These are phyloP conservation scores for Henricia sp. DNA, from an alignment of 53 echinoderm and acorn worm species.

Conservation along the genomic window DNA sequence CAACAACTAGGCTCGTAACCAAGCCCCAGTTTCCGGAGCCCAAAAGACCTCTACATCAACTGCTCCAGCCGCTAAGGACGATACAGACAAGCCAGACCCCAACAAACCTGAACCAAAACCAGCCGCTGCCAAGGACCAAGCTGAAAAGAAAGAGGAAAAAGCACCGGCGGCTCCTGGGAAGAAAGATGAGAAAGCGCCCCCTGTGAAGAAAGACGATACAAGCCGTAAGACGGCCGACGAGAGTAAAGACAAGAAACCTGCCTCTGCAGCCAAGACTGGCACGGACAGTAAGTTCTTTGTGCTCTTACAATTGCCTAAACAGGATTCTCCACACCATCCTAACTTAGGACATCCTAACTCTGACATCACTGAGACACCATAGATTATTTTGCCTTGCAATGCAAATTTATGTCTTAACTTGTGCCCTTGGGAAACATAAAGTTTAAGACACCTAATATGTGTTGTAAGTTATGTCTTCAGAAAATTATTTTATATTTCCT, in stretches of 20 bases:
- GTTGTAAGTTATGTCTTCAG: too few species aligned
- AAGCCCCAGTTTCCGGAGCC: neutral
- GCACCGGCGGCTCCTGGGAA: conserved; percentile 14
- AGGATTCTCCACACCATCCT: too few species aligned
- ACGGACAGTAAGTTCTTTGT: neutral
- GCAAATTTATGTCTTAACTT: too few species aligned
- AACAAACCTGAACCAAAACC: conserved; percentile 9
- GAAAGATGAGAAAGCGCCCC: conserved; percentile 24
- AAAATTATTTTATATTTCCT: too few species aligned
- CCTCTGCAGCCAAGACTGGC: conserved; percentile 9
- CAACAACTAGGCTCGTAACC: conserved; percentile 33
- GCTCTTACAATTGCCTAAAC: too few species aligned
- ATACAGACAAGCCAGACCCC: neutral
- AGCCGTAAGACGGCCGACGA: conserved; percentile 7
- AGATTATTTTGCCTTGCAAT: too few species aligned
- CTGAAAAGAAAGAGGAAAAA: conserved; percentile 5
- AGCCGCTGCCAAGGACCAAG: neutral
- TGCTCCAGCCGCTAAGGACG: conserved; percentile 19
- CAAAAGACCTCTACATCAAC: conserved; percentile 32
- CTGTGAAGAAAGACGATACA: conserved; percentile 25
- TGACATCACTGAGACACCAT: too few species aligned
- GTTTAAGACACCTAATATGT: too few species aligned
- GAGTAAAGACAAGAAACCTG: conserved; percentile 22
- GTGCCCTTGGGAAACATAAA: too few species aligned
- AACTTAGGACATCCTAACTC: too few species aligned